phyloP scores from a whole-genome alignment of 1,140 invertebrate species.

The Phthorimaea operculella region DNA sequence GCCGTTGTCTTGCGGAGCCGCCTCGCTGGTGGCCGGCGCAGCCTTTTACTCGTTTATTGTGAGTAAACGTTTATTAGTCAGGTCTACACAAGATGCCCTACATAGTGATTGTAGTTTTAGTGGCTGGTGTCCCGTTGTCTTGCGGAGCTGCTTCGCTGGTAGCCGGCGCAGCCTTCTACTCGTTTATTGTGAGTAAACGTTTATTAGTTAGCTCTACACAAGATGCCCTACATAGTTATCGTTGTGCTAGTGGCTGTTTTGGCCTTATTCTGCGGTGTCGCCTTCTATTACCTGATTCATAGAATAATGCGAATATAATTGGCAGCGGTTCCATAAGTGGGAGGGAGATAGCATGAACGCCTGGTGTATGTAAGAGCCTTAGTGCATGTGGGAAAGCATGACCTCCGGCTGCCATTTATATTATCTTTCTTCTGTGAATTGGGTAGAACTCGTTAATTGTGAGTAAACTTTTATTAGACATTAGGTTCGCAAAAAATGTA shows the following conservation, averaged over 20 bases:
- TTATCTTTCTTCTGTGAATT: too few species aligned
- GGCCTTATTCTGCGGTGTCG: constrained; percentile 25
- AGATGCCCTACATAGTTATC: constrained; percentile 38
- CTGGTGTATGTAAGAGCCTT: too few species aligned
- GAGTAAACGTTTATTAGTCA: too few species aligned
- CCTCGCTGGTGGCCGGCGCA: too few species aligned
- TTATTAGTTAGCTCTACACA: constrained; percentile 23
- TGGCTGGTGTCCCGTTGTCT: constrained; percentile 29
- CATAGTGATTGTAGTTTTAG: constrained; percentile 32
- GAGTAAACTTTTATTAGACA: too few species aligned
- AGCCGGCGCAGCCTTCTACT: constrained; percentile 47
- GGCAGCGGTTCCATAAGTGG: constrained; percentile 40
- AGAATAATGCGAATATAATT: too few species aligned
- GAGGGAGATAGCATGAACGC: too few species aligned
- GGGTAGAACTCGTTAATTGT: constrained; percentile 12
- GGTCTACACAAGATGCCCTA: constrained; percentile 41
- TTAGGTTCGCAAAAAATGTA: constrained; percentile 34
- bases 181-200: constrained; percentile 35
- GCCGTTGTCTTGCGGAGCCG: constrained; percentile 39
- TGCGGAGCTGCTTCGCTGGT: constrained; percentile 41
- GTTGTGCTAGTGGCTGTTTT: constrained; percentile 27
- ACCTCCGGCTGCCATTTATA: too few species aligned
- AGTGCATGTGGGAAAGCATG: too few species aligned
- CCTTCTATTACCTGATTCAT: constrained; percentile 35
- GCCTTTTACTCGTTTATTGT: too few species aligned